Conservation (phyloP, 2,888 invertebrate genomes). For the Syritta pipiens region DNA sequence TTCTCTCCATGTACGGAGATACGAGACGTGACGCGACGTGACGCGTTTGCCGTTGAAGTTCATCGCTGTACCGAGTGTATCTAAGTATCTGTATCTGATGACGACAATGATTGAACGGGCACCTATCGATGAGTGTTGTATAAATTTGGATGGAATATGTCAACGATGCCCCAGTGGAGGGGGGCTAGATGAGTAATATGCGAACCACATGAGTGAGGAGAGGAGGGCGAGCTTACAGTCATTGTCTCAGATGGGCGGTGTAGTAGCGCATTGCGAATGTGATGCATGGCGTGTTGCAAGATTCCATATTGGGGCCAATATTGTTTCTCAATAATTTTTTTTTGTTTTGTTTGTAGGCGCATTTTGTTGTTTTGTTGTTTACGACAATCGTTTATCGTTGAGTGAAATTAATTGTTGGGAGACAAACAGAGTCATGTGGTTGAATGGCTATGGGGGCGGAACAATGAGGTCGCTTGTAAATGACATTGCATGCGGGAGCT, state of each 20-base stretch:
- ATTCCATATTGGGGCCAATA: conserved; percentile 67
- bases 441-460: conserved; percentile 41
- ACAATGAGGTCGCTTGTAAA: conserved; percentile 29
- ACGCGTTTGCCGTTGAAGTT: conserved; percentile 57
- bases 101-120: conserved; percentile 46
- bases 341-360: conserved; percentile 28
- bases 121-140: neutral
- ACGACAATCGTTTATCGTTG: too few relatives aligned
- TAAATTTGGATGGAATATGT: conserved; percentile 48
- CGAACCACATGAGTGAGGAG: conserved; percentile 38
- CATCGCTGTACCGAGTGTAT: conserved; percentile 30
- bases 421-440: neutral
- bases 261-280: conserved; percentile 43
- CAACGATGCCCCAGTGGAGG: conserved; percentile 25
- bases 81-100: conserved; percentile 40
- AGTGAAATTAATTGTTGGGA: conserved; percentile 23
- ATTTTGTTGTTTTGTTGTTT: conserved; percentile 9
- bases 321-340: conserved; percentile 44
- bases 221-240: conserved; percentile 42
- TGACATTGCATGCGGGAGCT: conserved; percentile 29
- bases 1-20: conserved; percentile 57
- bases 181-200: neutral
- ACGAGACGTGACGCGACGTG: conserved; percentile 20
- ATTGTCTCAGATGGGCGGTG: conserved; percentile 31
- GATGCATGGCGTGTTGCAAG: conserved; percentile 60